Base-by-base conservation (phyloP, 2,888 invertebrate species). In the Rhodophaea formosa region DNA sequence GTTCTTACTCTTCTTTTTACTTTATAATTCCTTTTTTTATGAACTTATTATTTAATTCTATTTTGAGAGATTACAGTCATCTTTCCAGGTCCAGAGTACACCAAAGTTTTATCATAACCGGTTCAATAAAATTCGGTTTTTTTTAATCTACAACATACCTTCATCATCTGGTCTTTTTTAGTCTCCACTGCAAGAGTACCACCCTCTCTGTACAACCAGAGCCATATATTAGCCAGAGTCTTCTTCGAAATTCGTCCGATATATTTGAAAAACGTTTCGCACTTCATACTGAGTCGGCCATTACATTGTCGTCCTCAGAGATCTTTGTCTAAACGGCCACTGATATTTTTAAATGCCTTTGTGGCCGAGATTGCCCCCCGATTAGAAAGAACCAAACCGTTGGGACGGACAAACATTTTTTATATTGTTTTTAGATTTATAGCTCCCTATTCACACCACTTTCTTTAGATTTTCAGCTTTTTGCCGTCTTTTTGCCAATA, bases 391-490 rank as follows among this genome's bases (percentile, higher is more conserved):
- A 51, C 49, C 62, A 23, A 16, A 56, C 49, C 42, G 14, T 49
- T 39, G 49, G 45, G 59, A 60, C 54, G 51, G 53, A 61, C 59
- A 59, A 64, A 61, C 63, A 61, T 63, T 63, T 64, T 65, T 63
- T 63, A 66, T 62, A 69, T 69, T 71, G 65, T 71, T 68, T 64
- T 60, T 51, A 67, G 66, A 68, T 71, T 69, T 70, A 70, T 69
- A 58, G 64, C 65, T 17, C 49, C 59, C 58, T 61, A 59, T 62
- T 62, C 57, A 59, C 61, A 59, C 53, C 60, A 56, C 57, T 53
- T 56, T 57, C 39, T 53, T 57, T 57, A 52, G 53, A 53, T 60
- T 54, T 60, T 56, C 45, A 46, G 44, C 12, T 32, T 46, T 56
- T 46, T 49, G 46, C 23, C 23, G 5, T 5, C 23, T 23, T 23